Base-by-base conservation (phyloP, 2,888 invertebrate genomes). In the Rhaphigaster nebulosa region DNA sequence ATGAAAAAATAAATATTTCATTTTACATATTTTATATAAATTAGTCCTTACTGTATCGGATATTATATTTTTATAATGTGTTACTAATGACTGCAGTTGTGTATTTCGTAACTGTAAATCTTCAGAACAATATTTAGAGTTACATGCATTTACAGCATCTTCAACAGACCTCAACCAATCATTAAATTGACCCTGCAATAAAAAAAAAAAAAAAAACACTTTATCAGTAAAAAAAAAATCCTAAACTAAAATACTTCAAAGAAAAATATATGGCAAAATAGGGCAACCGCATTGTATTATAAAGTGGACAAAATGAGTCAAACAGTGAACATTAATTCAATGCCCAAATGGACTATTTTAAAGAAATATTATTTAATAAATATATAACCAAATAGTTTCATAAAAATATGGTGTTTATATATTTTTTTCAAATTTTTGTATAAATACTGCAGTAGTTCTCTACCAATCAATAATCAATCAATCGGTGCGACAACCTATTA, bases 41-140 rank as follows among this genome's bases (percentile, higher is more conserved):
- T 1, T 54, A 50, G 87, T 90, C 95, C 96, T 95, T 93, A 97
- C 97, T 92, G 97, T 97, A 93, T 97, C 96, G 92, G 96, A 95
- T 92, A 97, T 96, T 92, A 97, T 95, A 93, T 94, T 95, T 94
- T 97, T 96, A 93, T 97, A 97, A 93, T 96, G 94, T 38, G 93
- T 92, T 89, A 96, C 95, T 93, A 95, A 95, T 84, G 94, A 94
- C 93, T 96, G 96, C 92, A 97, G 94, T 92, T 95, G 95, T 92
- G 95, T 95, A 93, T 96, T 96, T 93, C 96, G 95, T 92, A 94
- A 94, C 91, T 94, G 93, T 91, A 96, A 93, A 65, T 96, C 96
- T 89, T 94, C 93, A 91, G 95, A 93, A 87, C 90, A 80, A 38
- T 87, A 45, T 87, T 56, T 87, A 1, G 54, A 3, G 52, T 90